Base-by-base conservation (phyloP, 2,113 vertebrate genomes). In the Oncorhynchus tshawytscha region DNA sequence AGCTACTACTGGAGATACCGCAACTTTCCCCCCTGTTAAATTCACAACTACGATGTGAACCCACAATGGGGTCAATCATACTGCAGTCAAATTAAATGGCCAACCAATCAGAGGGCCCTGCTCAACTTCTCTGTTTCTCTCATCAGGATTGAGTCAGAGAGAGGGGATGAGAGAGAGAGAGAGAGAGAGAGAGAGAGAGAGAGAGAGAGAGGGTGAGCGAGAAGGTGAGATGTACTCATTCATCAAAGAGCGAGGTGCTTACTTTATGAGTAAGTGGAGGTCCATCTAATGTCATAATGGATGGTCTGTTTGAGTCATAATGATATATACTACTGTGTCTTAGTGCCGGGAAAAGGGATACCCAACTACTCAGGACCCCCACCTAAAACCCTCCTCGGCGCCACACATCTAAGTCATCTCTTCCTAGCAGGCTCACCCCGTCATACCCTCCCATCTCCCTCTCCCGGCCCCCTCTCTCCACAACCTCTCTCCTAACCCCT, bases 101-200 rank as follows among this genome's bases (percentile, higher is more conserved):
- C 57, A 29, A 27, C 31, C 75, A 48, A 45, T 48, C 57, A 62
- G 22, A 39, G 12, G 72, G 31, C 54, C 13, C 11, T 24, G 2
- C 73, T 39, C 24, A 22, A 24, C 24, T 34, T 64, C 70, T 45
- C 72, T 78, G 76, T 73, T 78, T 67, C 70, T 24, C 70, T 78
- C 76, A 68, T 73, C 49, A 78, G 57, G 8, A 31, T 3, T 5
- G 66, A 48, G 54, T 49, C 27, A 76, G 51, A 60, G 51, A 70
- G 75, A 49, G 34, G 22, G 62, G 8, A 34, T 18, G 12, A 22
- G 6, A 12, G 16, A 34, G 6, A 5, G 2, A 20, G 16, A 34
- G 18, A 25, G 0, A 12, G 24, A 24, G 6, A 3, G 6, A 22
- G 62, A 65, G 24, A 65, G 60, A 24, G 24, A 65, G 8, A 24